Conservation (phyloP, 2,888 invertebrate species). For the Drosophila hamatofila region DNA sequence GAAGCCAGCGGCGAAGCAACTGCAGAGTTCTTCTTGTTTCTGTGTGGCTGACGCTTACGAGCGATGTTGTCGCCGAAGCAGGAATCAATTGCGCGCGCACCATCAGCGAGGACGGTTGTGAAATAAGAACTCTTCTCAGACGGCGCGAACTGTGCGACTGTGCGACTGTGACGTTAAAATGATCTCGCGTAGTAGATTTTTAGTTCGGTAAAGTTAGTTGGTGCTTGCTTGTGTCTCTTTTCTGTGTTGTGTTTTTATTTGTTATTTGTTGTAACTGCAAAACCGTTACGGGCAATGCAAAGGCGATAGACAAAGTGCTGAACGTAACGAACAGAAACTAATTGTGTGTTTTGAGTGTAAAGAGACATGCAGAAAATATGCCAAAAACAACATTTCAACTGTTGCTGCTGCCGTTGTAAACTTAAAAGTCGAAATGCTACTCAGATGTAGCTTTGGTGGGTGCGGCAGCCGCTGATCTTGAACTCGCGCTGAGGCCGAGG, state of each 20-base stretch:
- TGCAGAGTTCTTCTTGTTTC: conserved; percentile 40
- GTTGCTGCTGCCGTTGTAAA: conserved; percentile 25
- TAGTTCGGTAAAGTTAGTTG: conserved; percentile 31
- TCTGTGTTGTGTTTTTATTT: conserved; percentile 55
- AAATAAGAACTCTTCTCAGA: conserved; percentile 30
- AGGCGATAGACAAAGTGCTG: conserved; percentile 50
- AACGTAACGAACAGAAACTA: conserved; percentile 52
- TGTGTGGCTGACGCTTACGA: conserved; percentile 64
- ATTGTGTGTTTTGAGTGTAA: conserved; percentile 67
- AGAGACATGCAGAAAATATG: conserved; percentile 63
- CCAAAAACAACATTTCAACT: conserved; percentile 57
- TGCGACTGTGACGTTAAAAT: conserved; percentile 31
- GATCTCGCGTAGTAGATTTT: conserved; percentile 35
- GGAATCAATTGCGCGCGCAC: conserved; percentile 84
- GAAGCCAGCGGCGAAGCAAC: conserved; percentile 10
- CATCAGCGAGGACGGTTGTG: conserved; percentile 81
- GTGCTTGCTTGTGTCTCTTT: conserved; percentile 47
- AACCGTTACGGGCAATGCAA: conserved; percentile 55
- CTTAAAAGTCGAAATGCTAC: conserved; percentile 37
- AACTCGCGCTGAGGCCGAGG: conserved; percentile 59
- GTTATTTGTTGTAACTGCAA: conserved; percentile 48
- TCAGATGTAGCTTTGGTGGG: conserved; percentile 60
- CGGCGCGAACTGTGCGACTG: conserved; percentile 15
- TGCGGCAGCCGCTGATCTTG: conserved; percentile 70
- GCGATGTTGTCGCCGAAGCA: conserved; percentile 67